These are phyloP conservation scores for Tolmerus cingulatus DNA, from an alignment of 2,888 invertebrate species.

Conservation along the genomic window DNA sequence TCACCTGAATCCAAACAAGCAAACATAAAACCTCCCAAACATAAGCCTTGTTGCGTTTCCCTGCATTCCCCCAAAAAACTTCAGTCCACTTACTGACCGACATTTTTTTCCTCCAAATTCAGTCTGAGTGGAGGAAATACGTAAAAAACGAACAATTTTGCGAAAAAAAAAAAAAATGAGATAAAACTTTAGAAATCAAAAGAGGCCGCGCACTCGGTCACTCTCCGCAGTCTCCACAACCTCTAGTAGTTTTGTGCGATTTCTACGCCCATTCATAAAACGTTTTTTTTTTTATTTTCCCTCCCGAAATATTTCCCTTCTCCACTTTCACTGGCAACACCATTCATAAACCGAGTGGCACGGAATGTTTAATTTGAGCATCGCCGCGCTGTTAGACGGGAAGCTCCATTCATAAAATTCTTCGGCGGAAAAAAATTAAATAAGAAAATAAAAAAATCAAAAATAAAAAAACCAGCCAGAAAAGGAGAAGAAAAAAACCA, in stretches of 20 bases:
- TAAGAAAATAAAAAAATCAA: neutral
- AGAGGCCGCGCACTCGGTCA: neutral
- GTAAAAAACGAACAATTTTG: neutral
- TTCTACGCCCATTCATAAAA: conserved; percentile 20
- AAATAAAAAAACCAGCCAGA: neutral
- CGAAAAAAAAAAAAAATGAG: neutral
- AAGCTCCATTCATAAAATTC: neutral
- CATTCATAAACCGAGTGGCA: conserved; percentile 19
- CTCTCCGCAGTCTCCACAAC: neutral
- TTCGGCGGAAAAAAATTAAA: neutral
- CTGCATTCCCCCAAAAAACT: neutral
- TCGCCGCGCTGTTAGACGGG: neutral
- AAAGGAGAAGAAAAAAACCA: conserved; percentile 4
- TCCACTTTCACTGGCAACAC: conserved; percentile 34
- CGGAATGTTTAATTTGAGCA: conserved; percentile 22
- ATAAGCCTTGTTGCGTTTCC: neutral
- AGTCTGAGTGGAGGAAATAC: neutral
- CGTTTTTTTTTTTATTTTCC: conserved; percentile 4
- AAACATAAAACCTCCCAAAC: neutral
- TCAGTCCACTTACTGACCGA: neutral
- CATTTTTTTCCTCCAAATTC: neutral
- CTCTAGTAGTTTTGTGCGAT: neutral
- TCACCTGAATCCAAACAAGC: neutral
- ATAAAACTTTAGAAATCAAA: neutral
- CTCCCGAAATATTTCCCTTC: neutral